Evolutionary conservation across 2,888 invertebrate genomes (phyloP), one percentile per base, ranked within the genome.

Genomic region (Scaptomyza cyrtandrae): DNA sequence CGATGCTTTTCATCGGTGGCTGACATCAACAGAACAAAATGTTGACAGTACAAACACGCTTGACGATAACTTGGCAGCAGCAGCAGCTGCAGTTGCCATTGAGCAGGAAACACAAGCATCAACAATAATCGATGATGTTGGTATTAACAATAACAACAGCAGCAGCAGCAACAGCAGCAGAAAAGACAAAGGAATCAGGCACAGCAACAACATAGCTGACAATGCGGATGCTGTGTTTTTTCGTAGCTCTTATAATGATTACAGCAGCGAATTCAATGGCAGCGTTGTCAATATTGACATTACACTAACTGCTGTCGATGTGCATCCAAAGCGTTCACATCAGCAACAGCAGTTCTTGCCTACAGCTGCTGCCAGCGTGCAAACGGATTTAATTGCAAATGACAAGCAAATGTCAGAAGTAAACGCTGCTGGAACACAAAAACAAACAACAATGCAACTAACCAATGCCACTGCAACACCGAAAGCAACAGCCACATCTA

Each of bases 221-320:
- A 75, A 73, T 56, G 72, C 68, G 43, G 78, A 80, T 70, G 78
- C 76, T 45, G 80, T 74, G 49, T 90, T 90, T 84, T 89, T 90
- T 83, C 90, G 89, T 70, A 90, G 90, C 86, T 89, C 90, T 59
- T 90, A 89, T 84, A 90, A 89, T 71, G 90, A 90, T 77, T 90
- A 89, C 75, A 90, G 90, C 80, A 89, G 89, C 31, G 90, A 90
- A 80, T 90, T 89, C 77, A 90, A 90, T 82, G 90, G 90, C 33
- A 90, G 89, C 72, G 89, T 91, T 72, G 91, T 90, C 67, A 90
- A 90, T 84, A 89, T 91, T 86, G 91, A 91, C 84, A 90, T 91
- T 75, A 87, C 90, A 86, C 86, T 91, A 84, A 91, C 90, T 80
- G 89, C 90, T 68, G 90, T 90, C 63, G 89, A 90, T 84, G 86